Percentiles rank a stretch among this genome's conserved stretches.
Conservation (phyloP, 2,113 vertebrate genomes). For the Lathamus discolor region DNA sequence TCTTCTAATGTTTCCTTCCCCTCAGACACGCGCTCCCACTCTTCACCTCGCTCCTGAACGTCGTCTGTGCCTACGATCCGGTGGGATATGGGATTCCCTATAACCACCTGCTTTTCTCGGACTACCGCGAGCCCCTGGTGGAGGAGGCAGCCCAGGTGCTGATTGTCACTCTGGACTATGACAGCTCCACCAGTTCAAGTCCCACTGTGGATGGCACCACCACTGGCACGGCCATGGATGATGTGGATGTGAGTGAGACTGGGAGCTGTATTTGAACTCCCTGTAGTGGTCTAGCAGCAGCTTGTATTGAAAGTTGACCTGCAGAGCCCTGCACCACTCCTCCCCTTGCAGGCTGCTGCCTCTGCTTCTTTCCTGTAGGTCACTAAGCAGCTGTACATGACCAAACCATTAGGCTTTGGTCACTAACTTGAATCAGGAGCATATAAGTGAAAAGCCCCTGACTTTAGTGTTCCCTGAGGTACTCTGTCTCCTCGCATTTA, state of each 20-base stretch:
- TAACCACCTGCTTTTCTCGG: conserved; percentile 96
- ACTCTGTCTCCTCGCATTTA: not conserved
- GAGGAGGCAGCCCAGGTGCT: conserved; percentile 95
- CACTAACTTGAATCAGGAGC: not conserved
- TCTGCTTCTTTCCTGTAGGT: not conserved
- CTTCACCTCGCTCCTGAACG: conserved; percentile 94
- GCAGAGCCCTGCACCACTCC: not conserved
- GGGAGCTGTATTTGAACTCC: not conserved
- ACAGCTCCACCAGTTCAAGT: conserved; percentile 76
- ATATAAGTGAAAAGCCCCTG: not conserved
- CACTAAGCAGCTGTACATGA: not conserved
- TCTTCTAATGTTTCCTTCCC: not conserved
- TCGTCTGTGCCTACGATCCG: conserved; percentile 95
- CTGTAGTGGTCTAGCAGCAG: not conserved
- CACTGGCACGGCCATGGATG: conserved; percentile 89
- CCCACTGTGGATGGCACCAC: conserved; percentile 83
- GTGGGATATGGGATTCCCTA: conserved; percentile 98
- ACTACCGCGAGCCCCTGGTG: conserved; percentile 95
- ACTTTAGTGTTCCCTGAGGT: not conserved
- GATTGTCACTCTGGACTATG: conserved; percentile 93
- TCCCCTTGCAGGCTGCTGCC: not conserved
- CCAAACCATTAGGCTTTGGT: not conserved
- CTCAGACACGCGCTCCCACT: conserved; percentile 92
- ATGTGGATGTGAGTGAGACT: conserved; percentile 84
- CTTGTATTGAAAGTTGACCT: not conserved